Evolutionary conservation across 1,140 invertebrate genomes (phyloP), one percentile per base, ranked within the genome.

Genomic region (Pachypsylla venusta): DNA sequence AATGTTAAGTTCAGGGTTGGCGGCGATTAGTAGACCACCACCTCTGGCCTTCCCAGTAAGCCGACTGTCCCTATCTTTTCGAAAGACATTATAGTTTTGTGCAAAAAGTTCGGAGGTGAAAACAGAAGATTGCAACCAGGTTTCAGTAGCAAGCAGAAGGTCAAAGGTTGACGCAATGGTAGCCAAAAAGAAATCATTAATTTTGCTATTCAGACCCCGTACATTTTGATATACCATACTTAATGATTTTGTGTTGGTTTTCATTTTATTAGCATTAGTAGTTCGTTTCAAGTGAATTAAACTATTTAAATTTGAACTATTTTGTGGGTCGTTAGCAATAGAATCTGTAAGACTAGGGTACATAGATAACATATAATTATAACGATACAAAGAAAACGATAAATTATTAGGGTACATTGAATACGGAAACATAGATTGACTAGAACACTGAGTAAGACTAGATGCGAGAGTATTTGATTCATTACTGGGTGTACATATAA

Each of bases 211-310:
- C 14, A 58, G 39, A n/a, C 30, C 57, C n/a, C 57, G 19, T 4
- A 58, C 57, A 58, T 58, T 58, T 53, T 58, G 30, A 53, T 58
- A 53, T n/a, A n/a, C n/a, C n/a, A n/a, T n/a, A n/a, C n/a, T n/a
- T n/a, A n/a, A n/a, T n/a, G n/a, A n/a, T n/a, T n/a, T n/a, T n/a
- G n/a, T n/a, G n/a, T n/a, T n/a, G n/a, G n/a, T n/a, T n/a, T n/a
- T n/a, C n/a, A n/a, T n/a, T n/a, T n/a, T n/a, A n/a, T n/a, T n/a
- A n/a, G n/a, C n/a, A n/a, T n/a, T n/a, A n/a, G n/a, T n/a, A n/a
- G n/a, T n/a, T n/a, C n/a, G n/a, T n/a, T n/a, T n/a, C n/a, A n/a
- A n/a, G n/a, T n/a, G n/a, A n/a, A n/a, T n/a, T n/a, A n/a, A n/a
- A n/a, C n/a, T n/a, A n/a, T n/a, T n/a, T n/a, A n/a, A n/a, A n/a